Percentiles rank a stretch among this genome's conserved stretches.
phyloP scores from a whole-genome alignment of 1,140 invertebrate species.

The Brachionus angularis region DNA sequence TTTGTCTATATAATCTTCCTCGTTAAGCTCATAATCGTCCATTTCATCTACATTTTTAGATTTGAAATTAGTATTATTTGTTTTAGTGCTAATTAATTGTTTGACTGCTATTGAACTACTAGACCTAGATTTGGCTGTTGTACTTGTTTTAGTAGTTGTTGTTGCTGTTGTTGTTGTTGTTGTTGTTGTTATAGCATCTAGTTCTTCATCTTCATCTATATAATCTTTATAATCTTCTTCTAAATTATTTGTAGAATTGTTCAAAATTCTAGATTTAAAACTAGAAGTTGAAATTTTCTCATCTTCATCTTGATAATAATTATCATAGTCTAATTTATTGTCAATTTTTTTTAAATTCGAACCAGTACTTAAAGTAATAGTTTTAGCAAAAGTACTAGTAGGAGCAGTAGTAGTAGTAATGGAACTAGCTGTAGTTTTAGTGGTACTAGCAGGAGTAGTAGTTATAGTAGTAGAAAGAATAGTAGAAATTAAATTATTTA shows the following conservation, averaged over 20 bases:
- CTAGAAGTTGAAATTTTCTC: too few relatives aligned
- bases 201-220: not conserved
- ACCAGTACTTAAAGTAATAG: too few relatives aligned
- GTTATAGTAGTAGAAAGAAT: not conserved
- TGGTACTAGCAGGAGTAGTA: not conserved
- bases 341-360: too few relatives aligned
- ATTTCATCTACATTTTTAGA: not conserved
- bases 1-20: not conserved
- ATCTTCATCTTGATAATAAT: too few relatives aligned
- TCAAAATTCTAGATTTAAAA: not conserved
- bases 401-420: not conserved
- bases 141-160: too few relatives aligned
- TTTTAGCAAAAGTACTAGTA: too few relatives aligned
- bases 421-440: not conserved
- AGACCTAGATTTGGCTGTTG: too few relatives aligned
- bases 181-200: not conserved
- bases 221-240: not conserved
- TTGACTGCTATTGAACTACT: too few relatives aligned
- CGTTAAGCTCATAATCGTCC: not conserved
- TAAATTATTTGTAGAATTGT: not conserved
- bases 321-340: too few relatives aligned
- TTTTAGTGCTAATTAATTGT: not conserved
- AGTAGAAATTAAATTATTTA: not conserved
- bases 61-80: not conserved
- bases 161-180: not conserved